These are phyloP conservation scores for Dicentrarchus labrax DNA, from an alignment of 2,113 vertebrate species.

Conservation along the genomic window DNA sequence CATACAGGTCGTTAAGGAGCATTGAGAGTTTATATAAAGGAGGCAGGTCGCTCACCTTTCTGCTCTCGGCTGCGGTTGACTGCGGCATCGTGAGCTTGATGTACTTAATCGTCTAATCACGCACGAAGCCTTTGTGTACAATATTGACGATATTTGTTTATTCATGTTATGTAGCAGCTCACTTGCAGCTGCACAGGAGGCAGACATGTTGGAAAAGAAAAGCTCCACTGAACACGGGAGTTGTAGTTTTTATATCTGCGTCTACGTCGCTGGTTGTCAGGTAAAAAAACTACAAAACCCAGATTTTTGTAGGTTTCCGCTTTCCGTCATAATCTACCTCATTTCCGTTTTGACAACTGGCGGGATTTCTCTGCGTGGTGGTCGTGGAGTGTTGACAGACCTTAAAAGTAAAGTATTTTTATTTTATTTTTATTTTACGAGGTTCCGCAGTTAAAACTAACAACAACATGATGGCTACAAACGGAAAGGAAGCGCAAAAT, in stretches of 20 bases:
- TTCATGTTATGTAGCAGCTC: conserved; percentile 64
- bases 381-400: accelerated
- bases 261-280: accelerated
- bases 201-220: conserved; percentile 78
- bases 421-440: too few relatives aligned
- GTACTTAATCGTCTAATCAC: conserved; percentile 60
- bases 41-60: conserved; percentile 59
- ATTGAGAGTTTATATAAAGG: too few relatives aligned
- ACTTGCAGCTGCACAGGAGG: conserved; percentile 51
- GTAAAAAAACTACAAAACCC: conserved; percentile 69
- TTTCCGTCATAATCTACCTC: neutral
- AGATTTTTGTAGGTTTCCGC: accelerated
- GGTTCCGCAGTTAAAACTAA: neutral
- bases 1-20: neutral
- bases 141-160: conserved; percentile 47
- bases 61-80: conserved; percentile 39
- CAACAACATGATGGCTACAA: conserved; percentile 68
- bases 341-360: conserved; percentile 66
- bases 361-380: conserved; percentile 65
- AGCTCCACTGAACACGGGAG: conserved; percentile 20
- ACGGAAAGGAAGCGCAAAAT: conserved; percentile 32
- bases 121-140: conserved; percentile 36
- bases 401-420: neutral
- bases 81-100: conserved; percentile 25
- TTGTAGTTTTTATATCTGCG: conserved; percentile 69